phyloP scores from a whole-genome alignment of 2,888 invertebrate genomes.

The Parnassius smintheus region DNA sequence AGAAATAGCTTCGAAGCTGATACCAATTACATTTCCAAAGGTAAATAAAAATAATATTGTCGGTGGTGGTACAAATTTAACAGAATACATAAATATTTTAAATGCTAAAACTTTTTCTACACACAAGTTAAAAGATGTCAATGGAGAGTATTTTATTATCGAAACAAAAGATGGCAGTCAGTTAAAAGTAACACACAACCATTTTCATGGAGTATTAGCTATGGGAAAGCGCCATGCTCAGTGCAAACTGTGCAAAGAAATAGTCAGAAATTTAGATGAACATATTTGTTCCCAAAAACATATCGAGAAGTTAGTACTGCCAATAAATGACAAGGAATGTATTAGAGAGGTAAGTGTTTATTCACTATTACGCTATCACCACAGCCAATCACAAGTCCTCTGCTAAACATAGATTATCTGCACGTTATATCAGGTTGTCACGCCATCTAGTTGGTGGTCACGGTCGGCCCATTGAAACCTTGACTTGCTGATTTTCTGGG shows the following conservation, averaged over 20 bases:
- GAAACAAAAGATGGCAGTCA: background rate
- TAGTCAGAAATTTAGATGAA: background rate
- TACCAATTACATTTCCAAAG: background rate
- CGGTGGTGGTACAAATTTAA: background rate
- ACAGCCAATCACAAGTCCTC: too few relatives aligned
- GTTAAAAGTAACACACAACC: background rate
- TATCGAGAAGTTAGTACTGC: background rate
- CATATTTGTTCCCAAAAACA: conserved; percentile 5
- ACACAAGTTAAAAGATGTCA: background rate
- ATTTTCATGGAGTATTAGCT: conserved; percentile 6
- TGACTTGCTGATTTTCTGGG: too few relatives aligned
- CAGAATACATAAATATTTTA: conserved; percentile 1
- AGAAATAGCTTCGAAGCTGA: background rate
- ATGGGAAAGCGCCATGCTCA: background rate
- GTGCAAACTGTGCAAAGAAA: conserved; percentile 7
- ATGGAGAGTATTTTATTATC: background rate
- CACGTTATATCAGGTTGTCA: too few relatives aligned
- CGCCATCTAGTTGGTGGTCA: too few relatives aligned
- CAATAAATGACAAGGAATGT: conserved; percentile 15
- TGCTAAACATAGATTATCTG: too few relatives aligned
- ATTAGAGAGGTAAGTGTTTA: conserved; percentile 11
- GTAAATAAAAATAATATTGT: background rate
- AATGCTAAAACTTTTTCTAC: background rate
- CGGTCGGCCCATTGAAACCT: too few relatives aligned
- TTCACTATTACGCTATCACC: too few relatives aligned